A percentile compares a stretch with the other conserved stretches of the same genome.
phyloP scores from a whole-genome alignment of 2,797 vertebrate genomes.

The Sebastes hopkinsi region DNA sequence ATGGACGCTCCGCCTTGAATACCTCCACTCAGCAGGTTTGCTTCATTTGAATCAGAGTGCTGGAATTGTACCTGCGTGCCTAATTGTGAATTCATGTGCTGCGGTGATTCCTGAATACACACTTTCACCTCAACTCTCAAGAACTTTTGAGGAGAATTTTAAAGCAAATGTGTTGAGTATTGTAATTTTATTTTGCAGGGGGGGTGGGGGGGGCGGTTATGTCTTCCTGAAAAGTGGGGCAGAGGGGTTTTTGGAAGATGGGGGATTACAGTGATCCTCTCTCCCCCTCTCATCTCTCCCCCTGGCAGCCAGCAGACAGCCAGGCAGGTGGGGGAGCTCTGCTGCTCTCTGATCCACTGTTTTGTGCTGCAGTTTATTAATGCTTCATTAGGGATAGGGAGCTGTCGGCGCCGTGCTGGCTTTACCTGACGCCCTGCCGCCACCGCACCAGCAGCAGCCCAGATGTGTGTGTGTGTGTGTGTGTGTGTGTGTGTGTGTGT shows the following conservation, averaged over 20 bases:
- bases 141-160: neutral
- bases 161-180: neutral
- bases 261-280: conserved; percentile 61
- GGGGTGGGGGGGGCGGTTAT: too few relatives aligned
- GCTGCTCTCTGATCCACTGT: conserved; percentile 71
- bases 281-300: conserved; percentile 42
- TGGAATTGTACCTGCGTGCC: neutral
- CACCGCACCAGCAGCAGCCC: conserved; percentile 23
- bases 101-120: neutral
- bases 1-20: conserved; percentile 28
- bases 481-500: neutral
- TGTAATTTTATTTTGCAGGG: neutral
- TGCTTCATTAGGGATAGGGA: conserved; percentile 77
- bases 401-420: conserved; percentile 69
- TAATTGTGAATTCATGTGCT: conserved; percentile 28
- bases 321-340: conserved; percentile 58
- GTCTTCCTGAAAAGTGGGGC: conserved; percentile 47
- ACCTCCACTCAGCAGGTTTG: conserved; percentile 47
- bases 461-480: neutral
- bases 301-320: conserved; percentile 53
- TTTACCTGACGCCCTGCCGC: conserved; percentile 60
- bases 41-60: conserved; percentile 28
- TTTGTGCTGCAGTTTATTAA: conserved; percentile 78
- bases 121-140: neutral
- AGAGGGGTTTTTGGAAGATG: conserved; percentile 46